Conservation (phyloP, 30 jellyfish, hydroid and myxozoan species). For the Aurelia sp. region DNA sequence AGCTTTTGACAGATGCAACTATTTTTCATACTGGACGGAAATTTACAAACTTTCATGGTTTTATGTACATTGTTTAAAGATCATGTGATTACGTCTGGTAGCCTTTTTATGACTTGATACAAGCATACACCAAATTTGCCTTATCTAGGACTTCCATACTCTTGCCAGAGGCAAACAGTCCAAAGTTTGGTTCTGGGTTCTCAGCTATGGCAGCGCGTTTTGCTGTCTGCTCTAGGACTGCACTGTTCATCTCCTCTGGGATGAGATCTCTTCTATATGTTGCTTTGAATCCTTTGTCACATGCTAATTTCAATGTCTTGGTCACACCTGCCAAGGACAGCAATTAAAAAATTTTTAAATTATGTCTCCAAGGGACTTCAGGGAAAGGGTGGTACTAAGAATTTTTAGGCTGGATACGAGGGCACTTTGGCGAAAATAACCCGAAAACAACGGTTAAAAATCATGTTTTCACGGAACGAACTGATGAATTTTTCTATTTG, state of each 20-base stretch:
- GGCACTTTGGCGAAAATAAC: too few species aligned
- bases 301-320: conserved; percentile 26
- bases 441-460: too few species aligned
- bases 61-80: too few species aligned
- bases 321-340: not conserved
- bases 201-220: conserved; percentile 60
- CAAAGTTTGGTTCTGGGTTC: conserved; percentile 70
- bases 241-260: conserved; percentile 53
- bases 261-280: conserved; percentile 73
- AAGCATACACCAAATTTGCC: conserved; percentile 65
- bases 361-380: too few species aligned
- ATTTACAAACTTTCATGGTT: too few species aligned
- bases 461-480: too few species aligned
- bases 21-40: too few species aligned
- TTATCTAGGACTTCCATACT: conserved; percentile 52
- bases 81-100: not conserved
- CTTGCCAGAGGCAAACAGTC: conserved; percentile 64
- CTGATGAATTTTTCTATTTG: too few species aligned
- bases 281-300: conserved; percentile 68
- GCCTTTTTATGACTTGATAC: conserved; percentile 47
- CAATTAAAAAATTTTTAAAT: not conserved
- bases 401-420: too few species aligned
- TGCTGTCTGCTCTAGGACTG: conserved; percentile 30
- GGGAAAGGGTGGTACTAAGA: too few species aligned
- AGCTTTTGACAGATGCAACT: too few species aligned